Evolutionary conservation across 2,888 invertebrate species (phyloP), one percentile per base, ranked within the genome.

Genomic region (Drosophila melanosoma): DNA sequence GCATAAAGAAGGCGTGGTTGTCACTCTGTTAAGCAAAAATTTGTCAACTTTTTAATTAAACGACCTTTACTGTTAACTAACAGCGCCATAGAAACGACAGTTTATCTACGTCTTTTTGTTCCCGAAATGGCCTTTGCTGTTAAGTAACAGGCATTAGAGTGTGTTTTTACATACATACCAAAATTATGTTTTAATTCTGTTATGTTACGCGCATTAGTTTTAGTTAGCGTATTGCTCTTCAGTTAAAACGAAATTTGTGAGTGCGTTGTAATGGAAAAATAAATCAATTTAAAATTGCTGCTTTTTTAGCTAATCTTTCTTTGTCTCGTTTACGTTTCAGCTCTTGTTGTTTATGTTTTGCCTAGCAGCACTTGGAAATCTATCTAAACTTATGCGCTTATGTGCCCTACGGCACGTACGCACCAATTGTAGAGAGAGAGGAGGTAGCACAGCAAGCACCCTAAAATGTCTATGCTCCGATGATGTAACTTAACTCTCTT

Each of bases 331-430:
- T n/a, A 5, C 12, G 49, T 49, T 45, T 65, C 20, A 33, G 63
- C 45, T 54, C 56, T 59, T 65, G 59, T 70, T 74, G 69, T 63
- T 68, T 54, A 40, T 26, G 68, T 70, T 42, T 42, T 67, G 72
- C 35, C 60, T 71, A 58, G 36, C 32, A 45, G 61, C 38, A 54
- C 29, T 70, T 1, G 56, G 53, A 65, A 35, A 69, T 49, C 59
- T 81, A 54, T 73, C 76, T 82, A 67, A 74, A 74, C 57, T 62
- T 69, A 15, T 79, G 83, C 79, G 62, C 53, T 83, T 52, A 65
- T 79, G 89, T 82, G 89, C 74, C 35, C 64, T 60, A 60, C 67
- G 81, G 64, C 86, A 86, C 86, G 86, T 86, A 86, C 84, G 82
- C 86, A 80, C 10, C 17, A 57, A 33, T 33, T 59, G 40, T 56